Conservation (phyloP, 92 coral and sea anemone species). For the Actinostola sp. region DNA sequence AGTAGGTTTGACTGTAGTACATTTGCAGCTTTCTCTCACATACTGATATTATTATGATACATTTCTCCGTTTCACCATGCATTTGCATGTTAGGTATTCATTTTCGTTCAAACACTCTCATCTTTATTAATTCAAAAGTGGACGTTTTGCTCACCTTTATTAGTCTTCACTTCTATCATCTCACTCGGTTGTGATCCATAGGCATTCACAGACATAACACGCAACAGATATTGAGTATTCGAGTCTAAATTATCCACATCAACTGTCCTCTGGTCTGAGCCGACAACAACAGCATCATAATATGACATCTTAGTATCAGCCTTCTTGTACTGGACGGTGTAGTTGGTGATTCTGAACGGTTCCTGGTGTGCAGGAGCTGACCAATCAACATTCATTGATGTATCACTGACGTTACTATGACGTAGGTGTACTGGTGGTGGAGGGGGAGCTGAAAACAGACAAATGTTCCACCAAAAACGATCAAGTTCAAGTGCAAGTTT, state of each 20-base stretch:
- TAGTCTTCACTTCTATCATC: not conserved
- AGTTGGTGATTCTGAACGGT: constrained; percentile 23
- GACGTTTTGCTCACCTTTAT: too few species aligned
- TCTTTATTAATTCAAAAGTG: too few species aligned
- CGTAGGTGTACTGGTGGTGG: constrained; percentile 7
- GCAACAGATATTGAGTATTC: constrained; percentile 7
- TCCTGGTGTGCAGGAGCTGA: constrained; percentile 8
- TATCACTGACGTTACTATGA: not conserved
- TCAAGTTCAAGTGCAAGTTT: not conserved
- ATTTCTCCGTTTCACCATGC: too few species aligned
- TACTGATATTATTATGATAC: too few species aligned
- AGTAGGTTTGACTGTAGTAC: too few species aligned
- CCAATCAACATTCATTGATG: constrained; percentile 7
- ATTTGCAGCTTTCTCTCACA: too few species aligned
- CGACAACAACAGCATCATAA: constrained; percentile 13
- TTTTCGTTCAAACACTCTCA: too few species aligned
- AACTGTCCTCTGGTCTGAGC: not conserved
- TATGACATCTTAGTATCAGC: constrained; percentile 10
- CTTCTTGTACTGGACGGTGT: constrained; percentile 27
- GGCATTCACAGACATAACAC: constrained; percentile 11
- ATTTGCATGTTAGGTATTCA: too few species aligned
- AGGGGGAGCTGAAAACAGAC: constrained; percentile 4
- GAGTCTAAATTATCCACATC: constrained; percentile 6
- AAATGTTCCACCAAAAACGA: too few species aligned
- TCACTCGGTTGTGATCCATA: constrained; percentile 15